phyloP scores from a whole-genome alignment of 2,888 invertebrate genomes.

The Apamea crenata region DNA sequence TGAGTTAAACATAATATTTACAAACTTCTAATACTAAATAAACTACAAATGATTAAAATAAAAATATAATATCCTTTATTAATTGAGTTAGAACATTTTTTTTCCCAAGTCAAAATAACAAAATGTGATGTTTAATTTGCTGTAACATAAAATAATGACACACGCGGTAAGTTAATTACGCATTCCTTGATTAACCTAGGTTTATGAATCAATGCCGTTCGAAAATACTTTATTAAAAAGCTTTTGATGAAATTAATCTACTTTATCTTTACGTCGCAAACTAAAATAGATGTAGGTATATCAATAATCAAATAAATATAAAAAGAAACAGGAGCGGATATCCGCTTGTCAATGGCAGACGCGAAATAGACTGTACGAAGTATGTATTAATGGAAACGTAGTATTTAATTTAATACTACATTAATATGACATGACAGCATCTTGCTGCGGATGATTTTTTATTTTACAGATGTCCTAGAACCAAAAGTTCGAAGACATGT shows the following conservation, averaged over 20 bases:
- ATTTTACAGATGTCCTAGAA: too few relatives aligned
- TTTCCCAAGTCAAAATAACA: not conserved
- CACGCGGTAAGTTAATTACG: not conserved
- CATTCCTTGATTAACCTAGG: not conserved
- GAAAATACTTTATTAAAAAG: not conserved
- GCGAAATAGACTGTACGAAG: conserved; percentile 13
- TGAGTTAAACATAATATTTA: too few relatives aligned
- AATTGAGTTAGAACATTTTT: not conserved
- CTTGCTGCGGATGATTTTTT: conserved; percentile 14
- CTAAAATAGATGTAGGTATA: conserved; percentile 20
- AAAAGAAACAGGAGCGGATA: conserved; percentile 51
- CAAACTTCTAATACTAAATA: too few relatives aligned
- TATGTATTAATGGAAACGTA: conserved; percentile 38
- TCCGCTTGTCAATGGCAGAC: conserved; percentile 49
- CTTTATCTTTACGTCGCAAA: not conserved
- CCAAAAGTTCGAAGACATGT: too few relatives aligned
- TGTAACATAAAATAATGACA: not conserved
- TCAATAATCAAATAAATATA: conserved; percentile 48
- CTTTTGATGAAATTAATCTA: not conserved
- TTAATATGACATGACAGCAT: conserved; percentile 44
- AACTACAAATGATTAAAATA: too few relatives aligned
- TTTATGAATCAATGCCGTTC: not conserved
- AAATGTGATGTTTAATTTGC: not conserved
- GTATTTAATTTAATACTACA: conserved; percentile 26
- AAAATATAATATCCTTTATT: too few relatives aligned